Evolutionary conservation across 1,140 invertebrate species (phyloP).

Genomic region (Trinorchestia longiramus): DNA sequence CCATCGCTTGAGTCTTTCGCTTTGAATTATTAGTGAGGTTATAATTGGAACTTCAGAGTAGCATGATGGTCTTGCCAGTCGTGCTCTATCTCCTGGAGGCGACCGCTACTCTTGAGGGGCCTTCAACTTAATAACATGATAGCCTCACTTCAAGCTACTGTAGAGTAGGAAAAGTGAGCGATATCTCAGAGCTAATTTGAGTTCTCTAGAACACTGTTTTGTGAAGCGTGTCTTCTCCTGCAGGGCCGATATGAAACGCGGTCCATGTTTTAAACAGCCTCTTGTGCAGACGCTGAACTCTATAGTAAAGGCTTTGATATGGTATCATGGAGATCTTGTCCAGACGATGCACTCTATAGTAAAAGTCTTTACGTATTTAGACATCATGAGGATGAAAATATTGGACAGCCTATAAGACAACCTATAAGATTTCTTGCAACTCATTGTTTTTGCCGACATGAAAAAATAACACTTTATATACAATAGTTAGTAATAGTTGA

Average conservation of each 20-base stretch:
- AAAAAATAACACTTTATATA: too few species aligned
- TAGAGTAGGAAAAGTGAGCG: neutral
- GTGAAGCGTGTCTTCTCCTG: neutral
- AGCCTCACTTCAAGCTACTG: neutral
- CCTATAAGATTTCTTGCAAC: too few species aligned
- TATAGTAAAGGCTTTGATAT: neutral
- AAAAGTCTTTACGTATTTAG: too few species aligned
- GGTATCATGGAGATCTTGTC: too few species aligned
- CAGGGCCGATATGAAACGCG: neutral
- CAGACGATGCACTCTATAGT: too few species aligned
- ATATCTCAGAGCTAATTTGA: neutral
- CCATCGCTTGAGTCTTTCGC: too few species aligned
- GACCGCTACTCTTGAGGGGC: neutral
- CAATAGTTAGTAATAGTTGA: too few species aligned
- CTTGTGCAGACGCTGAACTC: neutral
- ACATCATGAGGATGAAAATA: too few species aligned
- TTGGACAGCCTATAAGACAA: too few species aligned
- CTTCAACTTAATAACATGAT: neutral
- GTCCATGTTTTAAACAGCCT: neutral
- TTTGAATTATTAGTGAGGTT: neutral
- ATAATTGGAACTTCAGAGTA: neutral
- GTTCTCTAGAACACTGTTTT: neutral
- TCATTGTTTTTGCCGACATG: too few species aligned
- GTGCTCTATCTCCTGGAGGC: neutral
- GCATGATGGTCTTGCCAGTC: neutral